Percentiles rank a stretch among this genome's conserved stretches.
These are phyloP conservation scores for Anastatus disparis DNA, from an alignment of 1,140 invertebrate species.

Conservation along the genomic window DNA sequence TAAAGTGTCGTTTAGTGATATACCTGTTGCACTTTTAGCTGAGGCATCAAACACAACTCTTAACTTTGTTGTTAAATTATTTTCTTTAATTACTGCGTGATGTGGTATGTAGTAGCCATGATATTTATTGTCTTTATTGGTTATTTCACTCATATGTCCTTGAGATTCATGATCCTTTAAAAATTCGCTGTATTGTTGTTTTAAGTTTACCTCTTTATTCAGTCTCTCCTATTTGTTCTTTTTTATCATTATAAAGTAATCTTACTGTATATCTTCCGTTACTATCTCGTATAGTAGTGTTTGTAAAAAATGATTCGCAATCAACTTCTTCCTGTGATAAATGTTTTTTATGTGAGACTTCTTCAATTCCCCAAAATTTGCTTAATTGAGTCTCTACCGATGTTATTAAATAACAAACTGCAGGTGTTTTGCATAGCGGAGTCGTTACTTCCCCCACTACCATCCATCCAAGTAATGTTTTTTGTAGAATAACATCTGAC, in stretches of 20 bases:
- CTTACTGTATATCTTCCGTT: background rate
- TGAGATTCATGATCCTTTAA: background rate
- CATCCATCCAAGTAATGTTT: background rate
- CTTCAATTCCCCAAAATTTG: background rate
- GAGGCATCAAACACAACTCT: conserved; percentile 54
- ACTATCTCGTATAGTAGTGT: background rate
- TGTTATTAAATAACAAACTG: background rate
- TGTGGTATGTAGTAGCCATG: background rate
- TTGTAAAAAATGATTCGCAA: background rate
- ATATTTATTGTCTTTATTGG: background rate
- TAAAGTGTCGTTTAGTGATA: conserved; percentile 50
- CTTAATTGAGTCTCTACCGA: background rate
- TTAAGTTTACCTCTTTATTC: background rate
- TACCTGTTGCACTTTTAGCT: conserved; percentile 41
- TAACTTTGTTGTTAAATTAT: background rate
- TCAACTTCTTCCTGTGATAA: background rate
- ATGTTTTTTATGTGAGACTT: background rate
- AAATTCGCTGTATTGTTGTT: background rate
- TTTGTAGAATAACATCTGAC: background rate
- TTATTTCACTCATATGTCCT: background rate
- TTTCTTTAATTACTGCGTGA: background rate
- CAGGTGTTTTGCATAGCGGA: too few relatives aligned
- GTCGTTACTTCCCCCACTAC: background rate
- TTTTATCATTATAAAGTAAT: background rate
- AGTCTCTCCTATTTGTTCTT: background rate